A percentile compares a stretch with the other conserved stretches of the same genome.
Conservation (phyloP, 1,140 invertebrate genomes). For the Caerostris extrusa region DNA sequence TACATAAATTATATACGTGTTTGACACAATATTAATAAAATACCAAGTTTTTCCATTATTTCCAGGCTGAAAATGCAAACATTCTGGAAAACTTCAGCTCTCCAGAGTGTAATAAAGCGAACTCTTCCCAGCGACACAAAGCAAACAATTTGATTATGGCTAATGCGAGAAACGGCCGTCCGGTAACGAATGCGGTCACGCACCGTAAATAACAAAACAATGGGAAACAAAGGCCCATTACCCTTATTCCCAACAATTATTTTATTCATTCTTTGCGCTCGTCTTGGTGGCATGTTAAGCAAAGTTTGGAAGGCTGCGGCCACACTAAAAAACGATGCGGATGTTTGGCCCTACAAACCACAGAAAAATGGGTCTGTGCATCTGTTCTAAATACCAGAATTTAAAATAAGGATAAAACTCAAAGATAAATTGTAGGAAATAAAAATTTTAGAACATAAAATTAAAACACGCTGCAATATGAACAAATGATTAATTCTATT, state of each 20-base stretch:
- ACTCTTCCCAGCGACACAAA: background rate
- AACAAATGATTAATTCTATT: too few relatives aligned
- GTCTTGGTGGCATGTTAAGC: background rate
- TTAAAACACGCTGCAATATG: too few relatives aligned
- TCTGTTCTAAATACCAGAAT: too few relatives aligned
- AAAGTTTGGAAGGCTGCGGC: background rate
- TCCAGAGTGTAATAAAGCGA: background rate
- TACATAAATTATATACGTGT: too few relatives aligned
- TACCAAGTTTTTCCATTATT: too few relatives aligned
- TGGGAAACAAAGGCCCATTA: slow-evolving; percentile 31
- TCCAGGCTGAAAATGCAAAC: background rate
- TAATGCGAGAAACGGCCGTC: slow-evolving; percentile 19
- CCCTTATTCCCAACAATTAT: slow-evolving; percentile 28
- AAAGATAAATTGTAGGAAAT: too few relatives aligned
- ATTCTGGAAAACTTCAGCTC: background rate
- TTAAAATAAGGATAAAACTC: too few relatives aligned
- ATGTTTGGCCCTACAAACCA: background rate
- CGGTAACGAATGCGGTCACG: slow-evolving; percentile 23
- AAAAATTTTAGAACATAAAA: too few relatives aligned
- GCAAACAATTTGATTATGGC: slow-evolving; percentile 13
- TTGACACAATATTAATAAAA: too few relatives aligned
- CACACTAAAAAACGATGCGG: background rate
- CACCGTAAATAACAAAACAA: slow-evolving; percentile 6
- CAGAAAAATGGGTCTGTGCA: background rate
- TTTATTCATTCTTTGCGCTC: background rate